Evolutionary conservation across 2,888 invertebrate species (phyloP), one percentile per base, ranked within the genome.

Genomic region (Torymus texanus): DNA sequence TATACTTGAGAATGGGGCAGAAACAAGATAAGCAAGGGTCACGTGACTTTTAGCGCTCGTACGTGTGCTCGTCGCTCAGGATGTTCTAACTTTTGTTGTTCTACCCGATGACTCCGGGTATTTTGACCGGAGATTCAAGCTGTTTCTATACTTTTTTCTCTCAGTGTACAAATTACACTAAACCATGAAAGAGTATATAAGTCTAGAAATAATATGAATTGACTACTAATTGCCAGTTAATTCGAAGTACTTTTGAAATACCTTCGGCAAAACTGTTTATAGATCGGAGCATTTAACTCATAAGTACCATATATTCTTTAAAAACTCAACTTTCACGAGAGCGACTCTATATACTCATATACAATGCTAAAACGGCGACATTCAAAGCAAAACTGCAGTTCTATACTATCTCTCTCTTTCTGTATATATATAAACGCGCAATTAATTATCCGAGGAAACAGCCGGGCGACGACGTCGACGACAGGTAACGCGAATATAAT

Each of bases 401-500:
- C 16, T 67, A 62, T 18, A 41, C 18, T 24, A 5, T 41, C 41
- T 41, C 41, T 8, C 21, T 21, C 21, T 21, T 21, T 21, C 21
- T 21, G 1, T 21, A 21, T 21, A 21, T 21, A 8, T 41, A 29
- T 21, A 56, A 10, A 10, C 63, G 14, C 13, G 76, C 66, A 74
- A 78, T 80, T 71, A 81, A 81, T 78, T 78, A 75, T 51, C 21
- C 55, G 65, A 56, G 29, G 50, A 67, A 70, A 73, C 13, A 61
- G 56, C 14, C 2, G 13, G 51, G 13, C 10, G n/a, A 29, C 53
- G 12, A 14, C 8, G 29, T 51, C 14, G 58, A 41, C 18, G 71
- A 75, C 78, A 71, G 78, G 61, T 78, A 78, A 78, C 65, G 66
- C 41, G 75, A 78, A 75, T 67, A 78, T 81, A 81, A 81, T 81